Conservation (phyloP, 2,797 vertebrate species). For the Silurus lanzhouensis region DNA sequence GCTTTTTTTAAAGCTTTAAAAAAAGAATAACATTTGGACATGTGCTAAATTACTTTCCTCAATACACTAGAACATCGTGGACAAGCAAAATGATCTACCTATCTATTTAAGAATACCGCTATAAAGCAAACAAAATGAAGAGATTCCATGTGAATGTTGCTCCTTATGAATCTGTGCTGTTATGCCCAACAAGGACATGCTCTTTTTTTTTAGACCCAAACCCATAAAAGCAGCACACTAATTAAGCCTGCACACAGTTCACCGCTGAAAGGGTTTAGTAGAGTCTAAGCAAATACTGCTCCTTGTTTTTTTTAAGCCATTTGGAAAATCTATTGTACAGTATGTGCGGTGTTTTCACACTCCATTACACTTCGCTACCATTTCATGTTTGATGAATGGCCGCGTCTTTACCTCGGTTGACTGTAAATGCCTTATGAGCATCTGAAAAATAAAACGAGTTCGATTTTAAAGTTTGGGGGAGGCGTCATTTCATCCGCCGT, state of each 20-base stretch:
- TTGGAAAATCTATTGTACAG: neutral
- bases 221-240: neutral
- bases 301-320: neutral
- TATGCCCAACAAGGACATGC: neutral
- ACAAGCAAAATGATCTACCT: neutral
- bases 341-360: neutral
- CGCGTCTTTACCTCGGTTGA: conserved; percentile 21
- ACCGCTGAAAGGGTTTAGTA: neutral
- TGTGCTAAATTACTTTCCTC: too few relatives aligned
- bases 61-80: neutral
- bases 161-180: neutral
- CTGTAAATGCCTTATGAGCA: conserved; percentile 17
- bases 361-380: neutral
- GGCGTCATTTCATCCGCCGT: conserved; percentile 23
- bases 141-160: conserved; percentile 1
- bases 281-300: neutral
- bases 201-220: neutral
- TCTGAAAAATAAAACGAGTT: conserved; percentile 10
- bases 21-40: neutral
- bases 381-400: conserved; percentile 8
- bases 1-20: neutral
- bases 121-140: neutral
- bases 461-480: conserved; percentile 8
- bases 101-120: neutral
- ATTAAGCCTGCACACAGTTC: neutral